phyloP scores from a whole-genome alignment of 2,888 invertebrate genomes.

The Eupithecia tripunctaria region DNA sequence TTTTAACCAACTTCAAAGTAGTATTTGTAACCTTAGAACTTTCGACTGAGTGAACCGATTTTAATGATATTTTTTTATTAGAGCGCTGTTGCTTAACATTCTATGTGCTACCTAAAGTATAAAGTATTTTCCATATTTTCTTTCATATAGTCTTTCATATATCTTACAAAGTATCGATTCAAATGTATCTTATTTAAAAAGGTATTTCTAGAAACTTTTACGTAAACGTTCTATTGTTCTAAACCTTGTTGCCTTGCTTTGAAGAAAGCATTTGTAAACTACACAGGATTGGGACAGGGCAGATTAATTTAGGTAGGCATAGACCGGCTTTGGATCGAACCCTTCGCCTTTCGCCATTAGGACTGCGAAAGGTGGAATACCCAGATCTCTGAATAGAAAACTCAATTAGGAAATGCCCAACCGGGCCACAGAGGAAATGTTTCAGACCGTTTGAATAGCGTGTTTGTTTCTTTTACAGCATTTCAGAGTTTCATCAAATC shows the following conservation, averaged over 20 bases:
- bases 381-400: conserved; percentile 47
- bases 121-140: not conserved
- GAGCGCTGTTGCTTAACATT: too few species aligned
- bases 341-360: conserved; percentile 35
- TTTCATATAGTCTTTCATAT: too few species aligned
- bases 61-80: too few species aligned
- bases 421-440: conserved; percentile 30
- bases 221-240: too few species aligned
- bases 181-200: too few species aligned
- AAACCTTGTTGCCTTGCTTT: not conserved
- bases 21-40: too few species aligned
- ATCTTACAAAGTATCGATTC: too few species aligned
- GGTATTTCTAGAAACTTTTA: too few species aligned
- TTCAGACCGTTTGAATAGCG: conserved; percentile 14
- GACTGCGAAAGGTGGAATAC: conserved; percentile 44
- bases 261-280: not conserved
- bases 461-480: not conserved
- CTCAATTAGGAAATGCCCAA: conserved; percentile 54
- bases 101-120: not conserved
- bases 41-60: too few species aligned
- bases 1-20: too few species aligned
- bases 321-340: conserved; percentile 38
- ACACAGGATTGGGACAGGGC: conserved; percentile 17
- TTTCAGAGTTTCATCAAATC: not conserved
- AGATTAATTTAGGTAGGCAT: conserved; percentile 43